Base-by-base conservation (phyloP, 2,888 invertebrate species). In the Cylindroiulus punctatus region DNA sequence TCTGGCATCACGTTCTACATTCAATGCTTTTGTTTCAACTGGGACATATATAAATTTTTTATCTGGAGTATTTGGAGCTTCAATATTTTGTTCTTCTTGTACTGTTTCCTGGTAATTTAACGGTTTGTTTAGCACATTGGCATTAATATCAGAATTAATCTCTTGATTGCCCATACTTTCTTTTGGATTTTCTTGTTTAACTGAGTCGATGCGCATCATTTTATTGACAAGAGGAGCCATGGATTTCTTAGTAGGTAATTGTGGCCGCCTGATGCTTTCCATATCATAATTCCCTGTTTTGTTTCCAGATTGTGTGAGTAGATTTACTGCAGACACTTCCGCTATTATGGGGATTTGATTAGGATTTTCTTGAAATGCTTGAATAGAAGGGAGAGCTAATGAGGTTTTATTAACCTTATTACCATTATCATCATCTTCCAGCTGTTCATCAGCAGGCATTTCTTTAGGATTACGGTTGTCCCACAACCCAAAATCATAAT, bases 351-450 rank as follows among this genome's bases (percentile, higher is more conserved):
- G 76, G 26, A 76, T 76, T 5, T 76, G 76, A 76, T 76, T 26
- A 65, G 65, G 65, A 26, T 65, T 65, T 12, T 65, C 65, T 12
- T 65, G 65, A 22, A 26, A 12, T 14, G 76, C 76, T 76, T 76
- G 76, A 76, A 30, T 30, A 30, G 76, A 76, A 76, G 76, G 76
- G 76, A 76, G 76, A 76, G 76, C 76, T 76, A 76, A 76, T 30
- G 30, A 30, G 14, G 76, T 76, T 76, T 76, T 76, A 30, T 76
- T 76, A 17, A 30, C 76, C 26, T 17, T 76, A 30, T 17, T 4
- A 76, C 76, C 76, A 14, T 26, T 14, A 14, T 76, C 76, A 30
- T 76, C 76, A 17, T 76, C 76, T 76, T 76, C 76, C 4, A 76
- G 12, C 32, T 76, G 76, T 14, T 76, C 76, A 30, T 76, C 76